phyloP scores from a whole-genome alignment of 2,888 invertebrate species.

The Trichogramma evanescens region DNA sequence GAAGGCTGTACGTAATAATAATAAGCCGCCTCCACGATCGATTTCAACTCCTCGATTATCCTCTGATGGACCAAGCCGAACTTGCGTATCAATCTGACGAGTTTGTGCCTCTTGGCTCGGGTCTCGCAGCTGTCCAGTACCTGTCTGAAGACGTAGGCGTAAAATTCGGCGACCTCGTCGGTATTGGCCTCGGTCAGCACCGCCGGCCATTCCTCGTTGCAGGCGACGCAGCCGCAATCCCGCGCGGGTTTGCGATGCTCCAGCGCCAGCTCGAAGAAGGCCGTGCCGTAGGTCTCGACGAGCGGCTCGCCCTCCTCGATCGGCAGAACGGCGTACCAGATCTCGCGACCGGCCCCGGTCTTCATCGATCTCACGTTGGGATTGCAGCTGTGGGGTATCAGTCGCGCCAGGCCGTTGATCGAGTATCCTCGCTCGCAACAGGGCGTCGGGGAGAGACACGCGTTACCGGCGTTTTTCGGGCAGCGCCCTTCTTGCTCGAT shows the following conservation, averaged over 20 bases:
- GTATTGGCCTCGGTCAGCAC: background rate
- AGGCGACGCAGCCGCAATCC: slow-evolving; percentile 68
- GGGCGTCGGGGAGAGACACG: background rate
- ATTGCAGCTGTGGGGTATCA: slow-evolving; percentile 82
- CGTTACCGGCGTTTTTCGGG: background rate
- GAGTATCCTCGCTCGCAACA: slow-evolving; percentile 14
- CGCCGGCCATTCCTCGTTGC: slow-evolving; percentile 61
- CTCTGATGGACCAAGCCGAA: slow-evolving; percentile 1
- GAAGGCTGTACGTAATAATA: slow-evolving; percentile 11
- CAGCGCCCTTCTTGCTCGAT: background rate
- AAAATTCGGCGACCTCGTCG: too few relatives aligned
- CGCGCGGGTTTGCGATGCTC: slow-evolving; percentile 30
- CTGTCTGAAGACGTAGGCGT: too few relatives aligned
- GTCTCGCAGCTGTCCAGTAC: too few relatives aligned
- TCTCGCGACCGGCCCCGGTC: slow-evolving; percentile 37
- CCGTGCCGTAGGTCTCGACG: slow-evolving; percentile 5
- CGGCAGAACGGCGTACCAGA: slow-evolving; percentile 57
- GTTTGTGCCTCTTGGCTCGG: too few relatives aligned
- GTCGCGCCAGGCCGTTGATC: slow-evolving; percentile 20
- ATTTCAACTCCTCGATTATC: slow-evolving; percentile 3
- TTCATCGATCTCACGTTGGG: slow-evolving; percentile 66
- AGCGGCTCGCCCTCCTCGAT: slow-evolving; percentile 57
- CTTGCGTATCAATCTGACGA: background rate
- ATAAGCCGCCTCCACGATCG: background rate
- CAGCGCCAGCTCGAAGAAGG: slow-evolving; percentile 6